Evolutionary conservation across 2,797 vertebrate species (phyloP), one percentile per base, ranked within the genome.

Genomic region (Craterocephalus amniculus): DNA sequence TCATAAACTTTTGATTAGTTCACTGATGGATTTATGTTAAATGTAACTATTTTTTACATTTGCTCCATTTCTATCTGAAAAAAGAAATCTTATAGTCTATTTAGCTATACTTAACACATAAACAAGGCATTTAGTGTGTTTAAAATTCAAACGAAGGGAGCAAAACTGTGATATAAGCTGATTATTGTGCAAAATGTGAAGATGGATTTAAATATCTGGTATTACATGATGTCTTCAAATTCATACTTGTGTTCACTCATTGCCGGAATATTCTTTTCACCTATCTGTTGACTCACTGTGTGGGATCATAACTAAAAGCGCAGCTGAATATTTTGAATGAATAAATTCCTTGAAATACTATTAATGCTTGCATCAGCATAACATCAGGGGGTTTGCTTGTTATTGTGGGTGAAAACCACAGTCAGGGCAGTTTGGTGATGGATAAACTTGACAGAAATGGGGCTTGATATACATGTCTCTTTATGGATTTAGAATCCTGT

Each of bases 401-500:
- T 26, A 29, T 34, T 34, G 54, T 69, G 56, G 6, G 52, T 11
- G 20, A 22, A n/a, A 73, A 62, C 11, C n/a, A 12, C 36, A 74
- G 56, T 35, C 27, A 34, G 57, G 76, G 60, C 74, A 72, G 70
- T 81, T 71, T 56, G 64, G 58, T 67, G 45, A 64, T 58, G 70
- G 65, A 35, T 40, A 62, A 64, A 27, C 40, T 38, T 58, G 63
- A 62, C 45, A 66, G 18, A 79, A 78, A 78, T 56, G n/a, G 27
- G 8, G 67, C 77, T 78, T 71, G 58, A 65, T 63, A 67, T 76
- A 74, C n/a, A 74, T 54, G 40, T 82, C 59, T 72, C 65, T 88
- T 75, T 67, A 73, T 87, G 85, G 88, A 88, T 89, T 89, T 89
- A 84, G 18, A 65, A 62, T 84, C 62, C 63, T 18, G 38, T 86